Evolutionary conservation across 2,113 vertebrate genomes (phyloP), one percentile per base, ranked within the genome.

Genomic region (Brachyhypopomus occidentalis): DNA sequence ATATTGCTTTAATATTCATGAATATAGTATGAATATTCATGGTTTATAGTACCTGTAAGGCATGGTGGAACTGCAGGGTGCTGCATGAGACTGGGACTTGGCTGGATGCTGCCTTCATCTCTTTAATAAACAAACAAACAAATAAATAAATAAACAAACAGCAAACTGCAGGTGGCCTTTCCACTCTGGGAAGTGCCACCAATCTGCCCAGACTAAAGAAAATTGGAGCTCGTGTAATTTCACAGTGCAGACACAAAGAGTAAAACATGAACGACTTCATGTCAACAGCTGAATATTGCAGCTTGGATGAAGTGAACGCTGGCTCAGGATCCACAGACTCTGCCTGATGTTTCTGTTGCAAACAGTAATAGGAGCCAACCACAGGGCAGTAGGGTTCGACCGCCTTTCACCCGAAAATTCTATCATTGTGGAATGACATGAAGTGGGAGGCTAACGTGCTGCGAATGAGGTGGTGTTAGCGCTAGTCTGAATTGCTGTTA

Each of bases 61-160:
- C 38, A 20, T 19, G 66, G 17, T 70, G n/a, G n/a, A 25, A 27
- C 17, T 48, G 1, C 71, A 64, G 63, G 63, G 60, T 48, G 75
- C 45, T 30, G 19, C 22, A 34, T n/a, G 48, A 56, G 62, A 75
- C 55, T 38, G 72, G 85, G 84, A 88, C 83, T 89, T 86, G 84
- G 59, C 78, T 87, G 83, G 66, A 60, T 75, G 80, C 73, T 83
- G 77, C 75, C 60, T 82, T 76, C 4, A 9, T 84, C 77, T 60
- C 83, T 81, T 70, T 84, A 84, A 86, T 86, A 85, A 78, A 84
- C 45, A 52, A 52, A 52, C 45, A 14, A 52, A 52, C 45, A 52
- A 52, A 52, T 52, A 52, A 52, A 52, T 52, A 52, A 52, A 52
- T 52, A 52, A 52, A 52, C 45, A 52, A 52, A 52, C 12, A 80